A percentile compares a stretch with the other conserved stretches of the same genome.
Conservation (phyloP, 2,888 invertebrate genomes). For the Brachypterus glaber region DNA sequence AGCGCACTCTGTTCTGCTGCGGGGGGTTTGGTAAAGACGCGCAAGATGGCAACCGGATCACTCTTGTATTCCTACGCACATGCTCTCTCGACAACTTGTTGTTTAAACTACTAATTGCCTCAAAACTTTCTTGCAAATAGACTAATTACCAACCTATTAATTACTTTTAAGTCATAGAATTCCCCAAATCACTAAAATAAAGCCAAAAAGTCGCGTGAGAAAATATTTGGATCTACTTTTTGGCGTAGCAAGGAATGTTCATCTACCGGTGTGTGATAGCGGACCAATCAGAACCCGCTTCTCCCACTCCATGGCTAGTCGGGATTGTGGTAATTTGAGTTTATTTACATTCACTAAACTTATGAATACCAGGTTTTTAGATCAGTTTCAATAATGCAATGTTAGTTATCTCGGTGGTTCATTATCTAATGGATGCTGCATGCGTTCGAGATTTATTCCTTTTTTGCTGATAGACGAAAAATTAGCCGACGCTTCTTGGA, state of each 20-base stretch:
- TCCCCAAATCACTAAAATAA: too few relatives aligned
- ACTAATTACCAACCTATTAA: neutral
- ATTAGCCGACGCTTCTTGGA: too few relatives aligned
- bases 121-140: neutral
- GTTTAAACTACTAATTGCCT: neutral
- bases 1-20: slow-evolving; percentile 27
- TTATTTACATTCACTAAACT: slow-evolving; percentile 2
- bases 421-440: too few relatives aligned
- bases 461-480: too few relatives aligned
- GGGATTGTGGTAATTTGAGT: slow-evolving; percentile 1
- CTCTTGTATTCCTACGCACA: slow-evolving; percentile 33
- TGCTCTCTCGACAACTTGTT: slow-evolving; percentile 16
- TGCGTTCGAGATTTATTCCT: too few relatives aligned
- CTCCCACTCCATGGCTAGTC: neutral
- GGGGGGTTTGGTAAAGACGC: slow-evolving; percentile 34
- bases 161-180: slow-evolving; percentile 1
- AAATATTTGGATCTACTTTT: slow-evolving; percentile 33
- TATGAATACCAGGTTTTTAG: slow-evolving; percentile 3
- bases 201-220: slow-evolving; percentile 25
- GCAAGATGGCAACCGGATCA: slow-evolving; percentile 36
- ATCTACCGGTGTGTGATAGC: slow-evolving; percentile 16
- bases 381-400: too few relatives aligned
- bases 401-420: too few relatives aligned
- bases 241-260: slow-evolving; percentile 30
- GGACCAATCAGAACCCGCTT: slow-evolving; percentile 18